Evolutionary conservation across 2,113 vertebrate genomes (phyloP).

Genomic region (Coregonus clupeaformis): DNA sequence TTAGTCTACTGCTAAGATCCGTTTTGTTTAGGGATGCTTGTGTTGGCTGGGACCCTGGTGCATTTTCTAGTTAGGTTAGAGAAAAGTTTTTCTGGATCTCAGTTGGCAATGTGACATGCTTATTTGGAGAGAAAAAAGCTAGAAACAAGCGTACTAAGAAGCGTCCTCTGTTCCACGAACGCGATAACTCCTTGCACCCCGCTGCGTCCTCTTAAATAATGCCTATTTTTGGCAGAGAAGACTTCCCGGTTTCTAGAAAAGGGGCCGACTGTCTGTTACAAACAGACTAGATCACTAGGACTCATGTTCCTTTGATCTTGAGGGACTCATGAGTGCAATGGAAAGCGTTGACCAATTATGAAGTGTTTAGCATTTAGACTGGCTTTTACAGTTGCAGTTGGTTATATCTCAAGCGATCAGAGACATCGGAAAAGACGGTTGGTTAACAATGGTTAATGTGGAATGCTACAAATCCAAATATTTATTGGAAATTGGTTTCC

Average conservation of each 20-base stretch:
- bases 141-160: conserved; percentile 35
- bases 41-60: conserved; percentile 39
- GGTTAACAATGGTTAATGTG: conserved; percentile 3
- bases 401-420: too few species aligned
- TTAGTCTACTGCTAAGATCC: conserved; percentile 43
- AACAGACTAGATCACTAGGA: conserved; percentile 22
- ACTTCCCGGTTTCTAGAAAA: conserved; percentile 39
- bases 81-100: conserved; percentile 46
- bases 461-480: conserved; percentile 37
- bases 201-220: conserved; percentile 24
- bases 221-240: conserved; percentile 7
- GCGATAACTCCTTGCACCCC: conserved; percentile 23
- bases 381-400: conserved; percentile 37
- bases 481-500: conserved; percentile 32
- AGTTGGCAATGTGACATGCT: conserved; percentile 42
- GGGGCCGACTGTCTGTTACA: conserved; percentile 34
- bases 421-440: too few species aligned
- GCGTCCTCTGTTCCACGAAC: conserved; percentile 43
- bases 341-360: conserved; percentile 39
- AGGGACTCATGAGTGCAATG: conserved; percentile 28
- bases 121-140: too few species aligned
- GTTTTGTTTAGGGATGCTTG: conserved; percentile 38
- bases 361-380: conserved; percentile 38
- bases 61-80: conserved; percentile 49
- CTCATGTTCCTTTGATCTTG: conserved; percentile 31